Percentiles rank a stretch among this genome's conserved stretches.
phyloP scores from a whole-genome alignment of 2,888 invertebrate species.

The Dione juno region DNA sequence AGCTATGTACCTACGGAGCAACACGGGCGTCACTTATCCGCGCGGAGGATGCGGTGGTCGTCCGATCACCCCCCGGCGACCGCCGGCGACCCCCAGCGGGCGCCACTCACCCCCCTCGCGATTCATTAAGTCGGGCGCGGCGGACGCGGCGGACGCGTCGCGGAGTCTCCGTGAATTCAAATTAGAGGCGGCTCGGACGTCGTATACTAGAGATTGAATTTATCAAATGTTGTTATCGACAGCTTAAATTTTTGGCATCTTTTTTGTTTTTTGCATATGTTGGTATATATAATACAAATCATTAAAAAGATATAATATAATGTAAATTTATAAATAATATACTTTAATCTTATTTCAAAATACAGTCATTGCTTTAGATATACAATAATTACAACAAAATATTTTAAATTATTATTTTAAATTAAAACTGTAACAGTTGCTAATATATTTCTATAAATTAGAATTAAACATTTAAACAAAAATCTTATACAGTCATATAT shows the following conservation, averaged over 20 bases:
- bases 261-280: neutral
- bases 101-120: constrained; percentile 60
- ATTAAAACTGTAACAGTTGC: no score
- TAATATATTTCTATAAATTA: no score
- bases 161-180: constrained; percentile 84
- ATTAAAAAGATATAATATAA: no score
- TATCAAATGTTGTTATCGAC: constrained; percentile 40
- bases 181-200: constrained; percentile 83
- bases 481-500: no score
- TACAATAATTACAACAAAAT: no score
- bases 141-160: constrained; percentile 82
- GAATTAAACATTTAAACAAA: no score
- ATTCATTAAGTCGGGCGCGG: constrained; percentile 84
- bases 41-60: constrained; percentile 82
- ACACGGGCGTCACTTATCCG: constrained; percentile 84
- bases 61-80: constrained; percentile 73
- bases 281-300: no score
- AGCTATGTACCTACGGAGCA: constrained; percentile 74
- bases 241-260: neutral
- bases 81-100: constrained; percentile 60
- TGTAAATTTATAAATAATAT: no score
- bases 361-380: no score
- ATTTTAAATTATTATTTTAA: no score
- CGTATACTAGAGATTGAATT: constrained; percentile 67
- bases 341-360: no score